Conservation (phyloP, 2,113 vertebrate genomes). For the Melospiza melodia region DNA sequence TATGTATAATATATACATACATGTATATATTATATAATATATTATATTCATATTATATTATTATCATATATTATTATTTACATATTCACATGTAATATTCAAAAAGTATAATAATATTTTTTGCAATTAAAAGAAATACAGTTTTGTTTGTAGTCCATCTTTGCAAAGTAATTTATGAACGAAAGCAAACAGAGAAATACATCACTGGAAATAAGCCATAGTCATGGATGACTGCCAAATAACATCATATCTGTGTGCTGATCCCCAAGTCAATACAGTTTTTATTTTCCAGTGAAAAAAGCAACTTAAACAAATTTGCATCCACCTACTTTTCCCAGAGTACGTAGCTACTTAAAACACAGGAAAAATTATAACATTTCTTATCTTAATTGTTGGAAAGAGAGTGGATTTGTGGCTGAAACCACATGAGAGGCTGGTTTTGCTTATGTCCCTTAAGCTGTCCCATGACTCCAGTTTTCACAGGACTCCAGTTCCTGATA, state of each 20-base stretch:
- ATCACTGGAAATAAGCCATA: not conserved
- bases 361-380: not conserved
- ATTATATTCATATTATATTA: too few relatives aligned
- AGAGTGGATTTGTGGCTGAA: not conserved
- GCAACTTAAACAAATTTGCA: not conserved
- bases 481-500: not conserved
- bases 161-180: not conserved
- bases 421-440: not conserved
- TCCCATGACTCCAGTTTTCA: not conserved
- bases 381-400: not conserved
- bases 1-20: too few relatives aligned
- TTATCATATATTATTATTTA: not conserved
- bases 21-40: too few relatives aligned
- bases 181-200: not conserved
- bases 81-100: not conserved
- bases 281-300: not conserved
- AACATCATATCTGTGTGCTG: not conserved
- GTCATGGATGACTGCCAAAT: not conserved
- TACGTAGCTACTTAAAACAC: fast-evolving
- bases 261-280: not conserved
- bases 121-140: not conserved
- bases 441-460: not conserved
- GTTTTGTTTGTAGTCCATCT: not conserved
- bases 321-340: not conserved
- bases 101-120: not conserved